A percentile compares a stretch with the other conserved stretches of the same genome.
Conservation (phyloP, 2,113 vertebrate genomes). For the Brachypteracias leptosomus region DNA sequence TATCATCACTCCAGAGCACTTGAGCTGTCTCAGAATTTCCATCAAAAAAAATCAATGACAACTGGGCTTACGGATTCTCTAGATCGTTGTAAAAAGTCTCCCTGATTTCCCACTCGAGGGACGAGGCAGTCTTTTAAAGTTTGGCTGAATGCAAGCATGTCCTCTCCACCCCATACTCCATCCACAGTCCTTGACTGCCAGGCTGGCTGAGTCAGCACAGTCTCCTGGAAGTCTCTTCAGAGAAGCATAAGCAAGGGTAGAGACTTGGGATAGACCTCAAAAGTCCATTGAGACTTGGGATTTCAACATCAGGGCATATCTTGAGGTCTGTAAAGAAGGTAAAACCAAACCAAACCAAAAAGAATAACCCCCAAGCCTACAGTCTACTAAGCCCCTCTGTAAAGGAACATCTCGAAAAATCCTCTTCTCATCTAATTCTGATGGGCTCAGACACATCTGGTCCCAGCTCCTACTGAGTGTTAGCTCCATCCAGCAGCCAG, state of each 20-base stretch:
- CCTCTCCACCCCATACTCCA: background rate
- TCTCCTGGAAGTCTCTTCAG: background rate
- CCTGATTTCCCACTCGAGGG: background rate
- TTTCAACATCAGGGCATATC: background rate
- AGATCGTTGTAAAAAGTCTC: background rate
- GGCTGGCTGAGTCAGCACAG: background rate
- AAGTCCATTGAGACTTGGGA: background rate
- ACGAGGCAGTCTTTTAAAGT: background rate
- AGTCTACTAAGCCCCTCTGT: background rate
- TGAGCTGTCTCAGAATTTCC: background rate
- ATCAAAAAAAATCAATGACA: background rate
- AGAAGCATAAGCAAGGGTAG: background rate
- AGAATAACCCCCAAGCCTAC: background rate
- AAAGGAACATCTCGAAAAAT: background rate
- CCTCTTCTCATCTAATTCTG: background rate
- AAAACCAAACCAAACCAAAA: too few species aligned
- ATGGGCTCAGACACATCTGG: background rate
- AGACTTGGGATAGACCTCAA: background rate
- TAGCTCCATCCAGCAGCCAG: background rate
- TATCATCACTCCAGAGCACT: background rate
- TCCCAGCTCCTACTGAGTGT: background rate
- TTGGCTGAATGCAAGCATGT: background rate
- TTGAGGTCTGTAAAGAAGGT: background rate
- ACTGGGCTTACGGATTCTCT: background rate
- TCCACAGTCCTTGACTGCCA: background rate